Base-by-base conservation (phyloP, 2,113 vertebrate genomes). In the Falco punctatus region DNA sequence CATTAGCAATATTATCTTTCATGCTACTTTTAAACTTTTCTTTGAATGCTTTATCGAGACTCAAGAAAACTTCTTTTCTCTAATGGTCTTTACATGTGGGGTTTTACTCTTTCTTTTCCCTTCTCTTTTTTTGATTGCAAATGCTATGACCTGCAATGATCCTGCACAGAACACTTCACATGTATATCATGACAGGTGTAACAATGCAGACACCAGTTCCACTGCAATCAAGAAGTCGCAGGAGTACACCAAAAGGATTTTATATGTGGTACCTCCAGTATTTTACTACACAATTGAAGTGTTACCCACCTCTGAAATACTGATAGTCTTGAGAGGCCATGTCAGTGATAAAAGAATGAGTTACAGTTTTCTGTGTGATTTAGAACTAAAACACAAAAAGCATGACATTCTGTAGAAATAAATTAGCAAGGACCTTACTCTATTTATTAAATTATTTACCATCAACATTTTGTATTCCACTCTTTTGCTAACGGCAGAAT, bases 151-250 rank as follows among this genome's bases (percentile, higher is more conserved):
- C 89, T 30, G 4, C 11, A 18, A 27, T 90, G 94, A 96, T 86
- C 90, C 87, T 48, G 64, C 87, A 80, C 51, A 92, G 89, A 95
- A 30, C 79, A 65, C 67, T 90, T 94, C 86, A 95, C 75, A 48
- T 65, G 80, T 94, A 42, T 93, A 81, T 95, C 83, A 92, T 92
- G 95, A 96, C 81, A 96, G 88, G 58, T 81, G 54, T 93, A 97
- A 97, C 95, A 96, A 95, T 88, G 92, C 93, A 83, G 88, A 71
- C 89, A 87, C 96, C 96, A 97, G 87, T 95, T 84, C 90, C 64
- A 62, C 59, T 74, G 69, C 58, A 83, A 78, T 88, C 88, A 27
- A 13, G 85, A 93, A 94, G 88, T 54, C 82, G 14, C 81, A 59
- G 44, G 69, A 96, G 67, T 91, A 86, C 75, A 96, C 23, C 33